These are phyloP conservation scores for Patagioenas fasciata DNA, from an alignment of 2,113 vertebrate genomes.

Conservation along the genomic window DNA sequence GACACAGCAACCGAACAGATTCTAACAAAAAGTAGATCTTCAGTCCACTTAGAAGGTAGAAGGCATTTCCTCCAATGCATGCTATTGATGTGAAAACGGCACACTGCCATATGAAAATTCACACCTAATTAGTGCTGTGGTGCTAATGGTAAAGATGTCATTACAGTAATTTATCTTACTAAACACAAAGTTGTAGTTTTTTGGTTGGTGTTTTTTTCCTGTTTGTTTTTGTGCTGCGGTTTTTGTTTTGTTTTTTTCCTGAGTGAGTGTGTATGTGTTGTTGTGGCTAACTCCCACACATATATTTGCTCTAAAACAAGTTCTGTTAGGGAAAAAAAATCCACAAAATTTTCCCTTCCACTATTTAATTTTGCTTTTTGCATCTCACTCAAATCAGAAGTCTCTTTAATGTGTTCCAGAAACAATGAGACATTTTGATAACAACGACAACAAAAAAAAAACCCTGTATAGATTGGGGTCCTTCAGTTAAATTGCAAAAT, in stretches of 20 bases:
- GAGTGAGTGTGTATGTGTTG: no score
- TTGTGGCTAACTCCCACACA: not conserved
- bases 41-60: not conserved
- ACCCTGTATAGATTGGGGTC: not conserved
- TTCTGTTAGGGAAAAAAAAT: not conserved
- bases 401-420: not conserved
- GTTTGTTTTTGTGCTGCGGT: no score
- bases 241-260: no score
- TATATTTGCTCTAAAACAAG: not conserved
- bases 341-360: not conserved
- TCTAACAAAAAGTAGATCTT: not conserved
- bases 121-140: not conserved
- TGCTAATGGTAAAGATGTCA: not conserved
- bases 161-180: not conserved
- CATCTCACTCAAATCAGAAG: not conserved
- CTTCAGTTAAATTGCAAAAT: not conserved
- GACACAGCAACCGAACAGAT: not conserved
- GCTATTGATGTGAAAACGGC: not conserved
- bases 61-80: not conserved
- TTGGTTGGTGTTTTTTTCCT: rapidly evolving
- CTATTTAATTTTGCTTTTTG: not conserved
- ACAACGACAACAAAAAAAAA: not conserved
- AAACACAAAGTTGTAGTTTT: not conserved
- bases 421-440: not conserved
- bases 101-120: not conserved